These are phyloP conservation scores for Beris chalybata DNA, from an alignment of 2,888 invertebrate species.

Conservation along the genomic window DNA sequence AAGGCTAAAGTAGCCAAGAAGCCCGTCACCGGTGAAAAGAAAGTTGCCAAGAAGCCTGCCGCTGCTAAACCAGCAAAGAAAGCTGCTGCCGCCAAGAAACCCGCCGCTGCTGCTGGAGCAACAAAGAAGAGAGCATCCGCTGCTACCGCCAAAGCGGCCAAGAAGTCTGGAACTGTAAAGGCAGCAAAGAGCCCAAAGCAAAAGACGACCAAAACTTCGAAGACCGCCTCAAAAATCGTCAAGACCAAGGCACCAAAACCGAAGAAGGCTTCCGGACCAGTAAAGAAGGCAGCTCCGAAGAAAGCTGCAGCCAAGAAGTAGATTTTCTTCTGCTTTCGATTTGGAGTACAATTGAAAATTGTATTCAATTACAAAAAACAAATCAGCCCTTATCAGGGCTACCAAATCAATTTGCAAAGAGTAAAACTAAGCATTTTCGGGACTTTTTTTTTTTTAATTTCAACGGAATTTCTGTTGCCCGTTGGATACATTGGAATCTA, in stretches of 20 bases:
- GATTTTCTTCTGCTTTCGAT: background rate
- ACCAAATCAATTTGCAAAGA: constrained; percentile 34
- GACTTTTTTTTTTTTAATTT: no score
- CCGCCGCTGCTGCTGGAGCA: background rate
- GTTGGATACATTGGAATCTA: no score
- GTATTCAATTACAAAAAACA: background rate
- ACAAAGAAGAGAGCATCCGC: constrained; percentile 1
- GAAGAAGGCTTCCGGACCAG: background rate
- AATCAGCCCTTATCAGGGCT: constrained; percentile 4
- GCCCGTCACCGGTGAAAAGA: constrained; percentile 39
- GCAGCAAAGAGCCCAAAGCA: constrained; percentile 2
- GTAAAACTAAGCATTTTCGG: no score
- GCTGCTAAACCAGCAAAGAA: constrained; percentile 23
- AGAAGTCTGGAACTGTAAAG: constrained; percentile 18
- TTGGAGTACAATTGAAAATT: background rate
- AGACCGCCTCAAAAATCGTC: background rate
- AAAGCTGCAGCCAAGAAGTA: constrained; percentile 7
- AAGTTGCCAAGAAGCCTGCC: constrained; percentile 15
- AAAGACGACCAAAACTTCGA: constrained; percentile 9
- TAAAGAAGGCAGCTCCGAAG: background rate
- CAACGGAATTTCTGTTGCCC: no score
- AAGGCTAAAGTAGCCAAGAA: constrained; percentile 36
- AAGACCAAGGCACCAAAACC: background rate
- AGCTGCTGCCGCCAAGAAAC: background rate
- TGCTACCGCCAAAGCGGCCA: constrained; percentile 11